Conservation (phyloP, 2,113 vertebrate species). For the Ageneiosus marmoratus region DNA sequence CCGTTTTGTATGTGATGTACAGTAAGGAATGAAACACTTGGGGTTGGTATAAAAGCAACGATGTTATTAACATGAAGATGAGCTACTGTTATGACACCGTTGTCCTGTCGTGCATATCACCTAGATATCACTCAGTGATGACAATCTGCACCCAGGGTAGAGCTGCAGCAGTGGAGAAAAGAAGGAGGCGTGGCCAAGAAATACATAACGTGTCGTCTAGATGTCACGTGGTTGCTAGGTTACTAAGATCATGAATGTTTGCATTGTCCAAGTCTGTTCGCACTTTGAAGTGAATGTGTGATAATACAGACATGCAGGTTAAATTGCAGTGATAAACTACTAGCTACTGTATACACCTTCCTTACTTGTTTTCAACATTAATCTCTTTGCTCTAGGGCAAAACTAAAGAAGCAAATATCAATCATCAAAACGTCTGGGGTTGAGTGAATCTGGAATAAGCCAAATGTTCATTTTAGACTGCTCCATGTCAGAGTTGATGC, state of each 20-base stretch:
- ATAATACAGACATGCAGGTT: not conserved
- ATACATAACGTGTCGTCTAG: not conserved
- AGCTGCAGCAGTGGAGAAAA: not conserved
- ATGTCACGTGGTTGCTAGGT: too few relatives aligned
- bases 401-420: not conserved
- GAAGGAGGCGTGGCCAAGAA: not conserved
- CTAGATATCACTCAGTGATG: not conserved
- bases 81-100: not conserved
- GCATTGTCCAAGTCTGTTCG: too few relatives aligned
- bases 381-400: not conserved
- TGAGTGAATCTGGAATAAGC: not conserved
- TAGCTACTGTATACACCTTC: not conserved
- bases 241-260: too few relatives aligned
- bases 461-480: not conserved
- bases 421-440: not conserved
- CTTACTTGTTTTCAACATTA: not conserved
- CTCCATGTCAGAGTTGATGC: not conserved
- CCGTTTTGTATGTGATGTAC: not conserved
- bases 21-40: not conserved
- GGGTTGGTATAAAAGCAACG: too few relatives aligned
- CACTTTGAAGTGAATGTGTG: not conserved
- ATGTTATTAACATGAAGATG: not conserved
- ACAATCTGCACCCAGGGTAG: not conserved
- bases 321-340: not conserved
- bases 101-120: not conserved